Percentiles rank a stretch among this genome's conserved stretches.
phyloP scores from a whole-genome alignment of 2,888 invertebrate species.

The Hetaerina titia region DNA sequence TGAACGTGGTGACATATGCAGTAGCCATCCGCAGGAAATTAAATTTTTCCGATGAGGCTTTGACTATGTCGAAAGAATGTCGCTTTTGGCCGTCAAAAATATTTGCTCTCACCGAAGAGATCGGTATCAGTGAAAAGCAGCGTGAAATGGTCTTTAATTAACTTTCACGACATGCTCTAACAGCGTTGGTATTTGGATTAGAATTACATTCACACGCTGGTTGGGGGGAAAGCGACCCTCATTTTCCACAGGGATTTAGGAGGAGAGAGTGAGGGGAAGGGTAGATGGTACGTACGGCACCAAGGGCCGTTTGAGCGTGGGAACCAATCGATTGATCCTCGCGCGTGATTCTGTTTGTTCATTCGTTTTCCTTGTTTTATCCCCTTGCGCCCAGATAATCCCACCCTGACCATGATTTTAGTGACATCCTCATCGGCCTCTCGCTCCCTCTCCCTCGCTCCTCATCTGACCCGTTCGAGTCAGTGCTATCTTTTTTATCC shows the following conservation, averaged over 20 bases:
- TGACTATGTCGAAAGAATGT: neutral
- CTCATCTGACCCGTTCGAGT: neutral
- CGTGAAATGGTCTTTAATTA: slow-evolving; percentile 21
- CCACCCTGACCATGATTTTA: neutral
- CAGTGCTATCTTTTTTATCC: neutral
- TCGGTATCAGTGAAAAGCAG: neutral
- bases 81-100: neutral
- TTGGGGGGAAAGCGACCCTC: neutral
- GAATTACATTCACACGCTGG: neutral
- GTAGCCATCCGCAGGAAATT: too few species aligned
- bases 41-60: neutral
- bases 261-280: neutral
- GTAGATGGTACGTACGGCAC: neutral
- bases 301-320: slow-evolving; percentile 1
- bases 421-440: neutral
- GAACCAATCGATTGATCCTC: neutral
- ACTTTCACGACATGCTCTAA: slow-evolving; percentile 13
- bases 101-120: neutral
- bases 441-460: neutral
- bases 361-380: slow-evolving; percentile 18
- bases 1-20: too few species aligned
- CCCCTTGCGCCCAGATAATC: neutral
- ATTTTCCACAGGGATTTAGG: neutral
- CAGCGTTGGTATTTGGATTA: slow-evolving; percentile 11
- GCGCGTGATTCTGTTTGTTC: slow-evolving; percentile 32